Conservation (phyloP, 30 jellyfish, hydroid and myxozoan species). For the Nemopilema nomurai region DNA sequence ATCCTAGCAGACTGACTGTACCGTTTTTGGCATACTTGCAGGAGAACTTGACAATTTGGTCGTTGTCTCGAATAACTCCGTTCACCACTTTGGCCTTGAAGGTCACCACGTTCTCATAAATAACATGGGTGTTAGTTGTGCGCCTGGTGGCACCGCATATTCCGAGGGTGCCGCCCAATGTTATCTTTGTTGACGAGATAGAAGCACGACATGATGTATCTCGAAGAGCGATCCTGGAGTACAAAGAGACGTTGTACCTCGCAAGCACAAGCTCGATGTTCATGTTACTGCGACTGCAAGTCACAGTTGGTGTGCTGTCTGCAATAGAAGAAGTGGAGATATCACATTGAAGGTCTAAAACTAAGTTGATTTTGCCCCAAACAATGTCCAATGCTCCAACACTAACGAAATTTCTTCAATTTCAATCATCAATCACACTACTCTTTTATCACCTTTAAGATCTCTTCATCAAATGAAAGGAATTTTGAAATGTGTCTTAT, state of each 20-base stretch:
- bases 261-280: conserved; percentile 36
- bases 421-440: not conserved
- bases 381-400: no score
- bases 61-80: conserved; percentile 33
- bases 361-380: no score
- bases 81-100: conserved; percentile 26
- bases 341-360: no score
- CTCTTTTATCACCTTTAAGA: not conserved
- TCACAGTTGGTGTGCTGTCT: conserved; percentile 1
- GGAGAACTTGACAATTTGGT: conserved; percentile 10
- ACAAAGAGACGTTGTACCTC: conserved; percentile 30
- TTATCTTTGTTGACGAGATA: conserved; percentile 7
- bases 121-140: not conserved
- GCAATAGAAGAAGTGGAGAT: no score
- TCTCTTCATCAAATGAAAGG: no score
- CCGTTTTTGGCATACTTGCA: conserved; percentile 27
- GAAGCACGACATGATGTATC: conserved; percentile 38
- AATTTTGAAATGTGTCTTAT: no score
- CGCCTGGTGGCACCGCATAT: conserved; percentile 35
- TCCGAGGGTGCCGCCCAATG: conserved; percentile 38
- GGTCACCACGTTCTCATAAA: conserved; percentile 35
- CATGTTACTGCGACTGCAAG: conserved; percentile 44
- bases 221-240: conserved; percentile 39
- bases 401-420: no score
- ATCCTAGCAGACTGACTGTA: conserved; percentile 6